Percentiles rank a stretch among this genome's conserved stretches.
Evolutionary conservation across 2,113 vertebrate genomes (phyloP).

Genomic region (Salminus brasiliensis): DNA sequence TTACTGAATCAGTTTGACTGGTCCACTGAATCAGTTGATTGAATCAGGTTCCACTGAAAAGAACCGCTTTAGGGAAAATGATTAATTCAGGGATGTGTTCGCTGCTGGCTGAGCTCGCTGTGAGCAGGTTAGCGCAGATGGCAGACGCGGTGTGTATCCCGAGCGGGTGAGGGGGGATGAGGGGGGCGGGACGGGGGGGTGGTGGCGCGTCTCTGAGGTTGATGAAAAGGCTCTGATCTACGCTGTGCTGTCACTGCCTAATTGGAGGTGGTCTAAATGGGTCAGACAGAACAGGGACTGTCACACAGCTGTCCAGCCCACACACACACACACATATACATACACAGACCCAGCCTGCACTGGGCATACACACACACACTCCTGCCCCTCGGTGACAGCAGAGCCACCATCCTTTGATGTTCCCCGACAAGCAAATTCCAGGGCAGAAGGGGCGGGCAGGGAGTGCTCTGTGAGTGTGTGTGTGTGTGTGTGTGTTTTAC

Average conservation of each 20-base stretch:
- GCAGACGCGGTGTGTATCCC: background rate
- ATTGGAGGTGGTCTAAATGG: slow-evolving; percentile 54
- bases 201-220: background rate
- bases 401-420: slow-evolving; percentile 75
- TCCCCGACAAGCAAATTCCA: slow-evolving; percentile 61
- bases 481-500: slow-evolving; percentile 22
- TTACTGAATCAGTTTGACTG: too few species aligned
- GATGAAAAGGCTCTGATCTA: slow-evolving; percentile 43
- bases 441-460: slow-evolving; percentile 18
- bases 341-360: slow-evolving; percentile 20
- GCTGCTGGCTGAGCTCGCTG: background rate
- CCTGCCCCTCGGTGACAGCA: slow-evolving; percentile 66
- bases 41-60: background rate
- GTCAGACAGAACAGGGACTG: slow-evolving; percentile 45
- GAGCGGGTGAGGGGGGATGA: background rate
- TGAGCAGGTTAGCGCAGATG: background rate
- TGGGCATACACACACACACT: slow-evolving; percentile 31
- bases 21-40: too few species aligned
- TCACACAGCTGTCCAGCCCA: slow-evolving; percentile 44
- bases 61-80: background rate
- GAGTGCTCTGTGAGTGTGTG: slow-evolving; percentile 30
- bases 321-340: slow-evolving; percentile 35
- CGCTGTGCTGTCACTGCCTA: slow-evolving; percentile 46
- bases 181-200: background rate
- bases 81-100: background rate